Conservation (phyloP, 2,113 vertebrate genomes). For the Perca flavescens region DNA sequence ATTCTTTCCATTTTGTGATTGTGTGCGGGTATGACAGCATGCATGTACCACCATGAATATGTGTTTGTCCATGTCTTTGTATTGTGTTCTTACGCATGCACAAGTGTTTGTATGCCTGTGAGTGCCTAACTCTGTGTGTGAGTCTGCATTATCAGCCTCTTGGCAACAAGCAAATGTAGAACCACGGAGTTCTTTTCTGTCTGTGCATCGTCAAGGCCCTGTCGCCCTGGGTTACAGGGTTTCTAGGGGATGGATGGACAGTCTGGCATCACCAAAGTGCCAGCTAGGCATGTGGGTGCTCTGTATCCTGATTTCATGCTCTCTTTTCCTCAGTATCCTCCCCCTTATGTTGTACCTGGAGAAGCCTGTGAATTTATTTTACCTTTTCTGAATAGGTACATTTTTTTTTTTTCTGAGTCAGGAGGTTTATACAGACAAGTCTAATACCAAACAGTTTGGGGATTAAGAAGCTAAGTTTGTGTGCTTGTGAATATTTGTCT, state of each 20-base stretch:
- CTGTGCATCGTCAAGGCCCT: slow-evolving; percentile 52
- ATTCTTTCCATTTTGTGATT: background rate
- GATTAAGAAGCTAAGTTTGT: slow-evolving; percentile 16
- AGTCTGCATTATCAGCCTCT: slow-evolving; percentile 47
- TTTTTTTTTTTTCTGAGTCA: background rate
- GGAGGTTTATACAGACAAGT: background rate
- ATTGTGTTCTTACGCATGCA: background rate
- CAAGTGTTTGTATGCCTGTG: background rate
- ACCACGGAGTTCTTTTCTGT: slow-evolving; percentile 44
- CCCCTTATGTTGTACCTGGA: background rate
- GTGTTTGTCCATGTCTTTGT: background rate
- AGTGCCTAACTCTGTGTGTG: background rate
- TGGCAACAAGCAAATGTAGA: slow-evolving; percentile 55
- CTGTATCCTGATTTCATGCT: slow-evolving; percentile 21
- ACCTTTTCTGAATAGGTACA: background rate
- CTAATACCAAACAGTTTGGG: slow-evolving; percentile 2
- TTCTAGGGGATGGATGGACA: slow-evolving; percentile 66
- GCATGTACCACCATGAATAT: background rate
- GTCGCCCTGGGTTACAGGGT: slow-evolving; percentile 72
- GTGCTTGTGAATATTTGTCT: slow-evolving; percentile 8
- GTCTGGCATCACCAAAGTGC: slow-evolving; percentile 57
- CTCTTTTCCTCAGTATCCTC: background rate
- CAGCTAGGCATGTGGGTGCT: slow-evolving; percentile 40
- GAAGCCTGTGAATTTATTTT: background rate
- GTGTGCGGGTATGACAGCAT: background rate